Evolutionary conservation across 2,888 invertebrate species (phyloP).

Genomic region (Hemistola chrysoprasaria): DNA sequence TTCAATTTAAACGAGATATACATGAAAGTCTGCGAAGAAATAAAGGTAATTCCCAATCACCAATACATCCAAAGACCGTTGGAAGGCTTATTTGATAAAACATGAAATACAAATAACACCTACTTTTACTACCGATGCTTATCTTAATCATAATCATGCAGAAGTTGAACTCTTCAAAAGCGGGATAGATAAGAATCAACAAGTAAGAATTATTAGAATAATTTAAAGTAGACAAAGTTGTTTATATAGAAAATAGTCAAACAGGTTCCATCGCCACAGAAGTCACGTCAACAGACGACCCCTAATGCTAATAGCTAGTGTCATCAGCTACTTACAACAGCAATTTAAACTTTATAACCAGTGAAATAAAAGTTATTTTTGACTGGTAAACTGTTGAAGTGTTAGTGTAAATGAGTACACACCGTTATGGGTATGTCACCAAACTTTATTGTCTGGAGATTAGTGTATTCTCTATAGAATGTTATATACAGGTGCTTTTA

Average conservation of each 20-base stretch:
- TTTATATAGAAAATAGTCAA: conserved; percentile 23
- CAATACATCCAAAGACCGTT: too few relatives aligned
- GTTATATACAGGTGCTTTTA: conserved; percentile 5
- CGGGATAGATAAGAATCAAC: conserved; percentile 12
- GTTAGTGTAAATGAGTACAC: conserved; percentile 58
- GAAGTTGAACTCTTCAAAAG: conserved; percentile 4
- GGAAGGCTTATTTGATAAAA: too few relatives aligned
- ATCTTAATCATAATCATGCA: background rate
- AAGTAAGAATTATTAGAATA: conserved; percentile 6
- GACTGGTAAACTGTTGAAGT: conserved; percentile 15
- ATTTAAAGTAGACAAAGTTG: conserved; percentile 8
- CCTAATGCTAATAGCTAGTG: conserved; percentile 50
- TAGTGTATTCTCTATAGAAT: conserved; percentile 33
- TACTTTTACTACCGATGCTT: too few relatives aligned
- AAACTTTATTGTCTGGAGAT: conserved; percentile 55
- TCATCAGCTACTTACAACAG: conserved; percentile 35
- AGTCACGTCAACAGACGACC: conserved; percentile 67
- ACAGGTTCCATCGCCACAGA: conserved; percentile 53
- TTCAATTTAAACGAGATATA: too few relatives aligned
- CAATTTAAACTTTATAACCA: conserved; percentile 40
- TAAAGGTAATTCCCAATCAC: too few relatives aligned
- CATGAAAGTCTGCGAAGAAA: too few relatives aligned
- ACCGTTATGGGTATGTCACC: conserved; percentile 73
- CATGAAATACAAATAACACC: too few relatives aligned
- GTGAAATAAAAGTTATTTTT: conserved; percentile 31